Evolutionary conservation across 2,797 vertebrate species (phyloP), one percentile per base, ranked within the genome.

Genomic region (Semaprochilodus insignis): DNA sequence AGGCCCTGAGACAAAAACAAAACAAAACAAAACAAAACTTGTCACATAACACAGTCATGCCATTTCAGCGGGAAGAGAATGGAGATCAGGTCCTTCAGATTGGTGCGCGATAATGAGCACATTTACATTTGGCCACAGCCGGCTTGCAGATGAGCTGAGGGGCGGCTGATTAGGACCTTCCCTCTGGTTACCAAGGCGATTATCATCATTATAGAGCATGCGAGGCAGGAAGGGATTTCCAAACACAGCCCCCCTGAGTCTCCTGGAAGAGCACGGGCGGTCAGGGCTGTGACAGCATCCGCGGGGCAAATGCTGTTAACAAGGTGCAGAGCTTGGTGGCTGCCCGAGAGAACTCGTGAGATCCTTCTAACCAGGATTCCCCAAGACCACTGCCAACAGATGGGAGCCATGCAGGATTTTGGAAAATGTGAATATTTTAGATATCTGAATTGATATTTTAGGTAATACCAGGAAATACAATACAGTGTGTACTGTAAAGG

Each of bases 121-220:
- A 88, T 89, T 89, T 86, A 84, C 85, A 88, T 89, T 87, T 69
- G 77, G 80, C 78, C 80, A 73, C 72, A 84, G 73, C 66, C 70
- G 40, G 71, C 65, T 78, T 78, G 77, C 66, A 83, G 80, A 89
- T 84, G 80, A 87, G 85, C 84, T 73, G 27, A 54, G 48, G 62
- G 72, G 60, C 48, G 77, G 60, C 84, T 84, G 85, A 88, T 87
- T 88, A 83, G 87, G 77, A 81, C 75, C 81, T 87, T 75, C 85
- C 88, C 84, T 86, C 86, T 81, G 87, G 88, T 86, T 87, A 88
- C 74, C 65, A 74, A 77, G 84, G 67, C 60, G 74, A 88, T 89
- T 88, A 88, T 89, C 82, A 87, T 89, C 75, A 73, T 71, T 72
- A 82, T 73, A 78, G 85, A 86, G 78, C 78, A 15, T 40, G 70